Evolutionary conservation across 2,888 invertebrate species (phyloP), one percentile per base, ranked within the genome.

Genomic region (Pyrrhosoma nymphula): DNA sequence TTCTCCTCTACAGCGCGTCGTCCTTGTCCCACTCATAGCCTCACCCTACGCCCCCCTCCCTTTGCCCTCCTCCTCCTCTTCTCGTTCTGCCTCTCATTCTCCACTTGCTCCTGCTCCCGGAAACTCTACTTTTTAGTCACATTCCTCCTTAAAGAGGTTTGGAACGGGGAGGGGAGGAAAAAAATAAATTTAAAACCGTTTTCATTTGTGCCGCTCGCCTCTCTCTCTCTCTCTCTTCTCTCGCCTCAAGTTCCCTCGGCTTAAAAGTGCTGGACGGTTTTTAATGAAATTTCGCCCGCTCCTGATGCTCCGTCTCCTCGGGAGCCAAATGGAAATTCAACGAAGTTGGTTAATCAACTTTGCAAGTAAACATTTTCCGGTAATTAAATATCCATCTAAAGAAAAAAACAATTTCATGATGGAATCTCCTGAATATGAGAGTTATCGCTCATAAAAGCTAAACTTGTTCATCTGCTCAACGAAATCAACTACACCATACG

Each of bases 321-420:
- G 30, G 35, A 82, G 30, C 30, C 2, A 82, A 82, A 82, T 82
- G 30, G 82, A 82, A 35, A 82, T 82, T 82, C 35, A 35, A 69
- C 69, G 69, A 82, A 30, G 82, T 82, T 82, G n/a, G 14, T 82
- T 82, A 82, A 82, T 82, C 82, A 82, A 82, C 82, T 82, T 82
- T 35, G 35, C 30, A 35, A 10, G 35, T 35, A 82, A 35, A 35
- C 35, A 82, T 82, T 82, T 82, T 35, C 35, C 35, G 82, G 82
- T 82, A 82, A 26, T 82, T 82, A 82, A 82, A 82, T 82, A 82
- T 82, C 82, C 82, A 82, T 82, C 30, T 35, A 35, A 35, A 82
- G 16, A 3, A 2, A 14, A 35, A 82, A 82, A 35, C 14, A 69
- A 12, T 16, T 18, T 30, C 30, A 2, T 30, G 30, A 82, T 30